phyloP scores from a whole-genome alignment of 2,113 vertebrate species.

The Dasyornis broadbenti region DNA sequence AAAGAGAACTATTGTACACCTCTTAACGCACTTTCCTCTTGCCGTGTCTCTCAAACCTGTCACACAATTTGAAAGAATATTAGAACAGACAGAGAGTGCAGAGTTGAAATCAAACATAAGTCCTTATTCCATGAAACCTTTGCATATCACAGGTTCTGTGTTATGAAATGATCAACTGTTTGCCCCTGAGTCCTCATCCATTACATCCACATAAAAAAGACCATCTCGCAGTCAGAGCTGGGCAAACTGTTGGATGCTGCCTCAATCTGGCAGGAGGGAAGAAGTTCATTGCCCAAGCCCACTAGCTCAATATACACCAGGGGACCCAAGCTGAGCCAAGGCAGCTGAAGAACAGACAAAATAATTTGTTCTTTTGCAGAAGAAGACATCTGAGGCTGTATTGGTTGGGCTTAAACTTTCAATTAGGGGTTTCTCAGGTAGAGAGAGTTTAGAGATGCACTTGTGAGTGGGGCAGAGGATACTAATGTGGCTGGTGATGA shows the following conservation, averaged over 20 bases:
- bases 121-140: slow-evolving; percentile 44
- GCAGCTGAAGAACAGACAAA: not conserved
- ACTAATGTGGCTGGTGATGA: not conserved
- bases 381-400: not conserved
- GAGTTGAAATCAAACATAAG: slow-evolving; percentile 53
- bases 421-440: not conserved
- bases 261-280: slow-evolving; percentile 4
- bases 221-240: slow-evolving; percentile 5
- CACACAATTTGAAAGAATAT: slow-evolving; percentile 62
- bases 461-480: not conserved
- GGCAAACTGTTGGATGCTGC: not conserved
- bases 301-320: not conserved
- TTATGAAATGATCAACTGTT: slow-evolving; percentile 49
- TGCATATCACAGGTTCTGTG: slow-evolving; percentile 38
- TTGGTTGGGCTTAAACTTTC: not conserved
- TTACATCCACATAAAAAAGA: slow-evolving; percentile 52
- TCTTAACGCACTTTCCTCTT: slow-evolving; percentile 40
- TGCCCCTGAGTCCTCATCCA: slow-evolving; percentile 46
- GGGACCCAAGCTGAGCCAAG: not conserved
- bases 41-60: slow-evolving; percentile 48
- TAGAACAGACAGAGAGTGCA: slow-evolving; percentile 60
- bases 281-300: not conserved
- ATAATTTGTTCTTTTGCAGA: not conserved
- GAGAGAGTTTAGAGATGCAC: not conserved
- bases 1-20: slow-evolving; percentile 26